phyloP scores from a whole-genome alignment of 1,140 invertebrate species.

The Drosophila arizonae region DNA sequence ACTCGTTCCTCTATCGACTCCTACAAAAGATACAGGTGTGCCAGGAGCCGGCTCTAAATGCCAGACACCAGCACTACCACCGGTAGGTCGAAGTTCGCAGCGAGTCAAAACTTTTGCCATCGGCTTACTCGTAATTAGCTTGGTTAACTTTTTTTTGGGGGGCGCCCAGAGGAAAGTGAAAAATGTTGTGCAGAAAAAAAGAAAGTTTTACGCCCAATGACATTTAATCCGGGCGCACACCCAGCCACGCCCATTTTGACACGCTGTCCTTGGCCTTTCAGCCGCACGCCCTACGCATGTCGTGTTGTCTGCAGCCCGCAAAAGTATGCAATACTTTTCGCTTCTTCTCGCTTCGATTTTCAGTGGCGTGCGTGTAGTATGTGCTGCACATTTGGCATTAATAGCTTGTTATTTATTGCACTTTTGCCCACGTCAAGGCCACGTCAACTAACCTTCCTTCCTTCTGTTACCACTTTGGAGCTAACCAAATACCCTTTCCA shows the following conservation, averaged over 20 bases:
- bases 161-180: constrained; percentile 50
- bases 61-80: constrained; percentile 17
- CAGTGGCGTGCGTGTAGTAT: constrained; percentile 55
- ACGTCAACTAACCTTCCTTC: constrained; percentile 39
- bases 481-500: constrained; percentile 14
- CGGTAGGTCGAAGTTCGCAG: constrained; percentile 49
- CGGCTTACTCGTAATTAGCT: constrained; percentile 55
- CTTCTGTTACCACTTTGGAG: not conserved
- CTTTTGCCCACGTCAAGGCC: constrained; percentile 53
- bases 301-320: constrained; percentile 33
- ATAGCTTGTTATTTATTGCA: constrained; percentile 76
- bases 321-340: constrained; percentile 49
- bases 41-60: constrained; percentile 56
- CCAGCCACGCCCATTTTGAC: not conserved
- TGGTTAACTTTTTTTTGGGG: constrained; percentile 41
- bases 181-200: constrained; percentile 34
- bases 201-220: constrained; percentile 60
- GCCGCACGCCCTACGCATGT: constrained; percentile 39
- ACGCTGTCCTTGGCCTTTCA: constrained; percentile 63
- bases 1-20: constrained; percentile 65
- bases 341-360: constrained; percentile 1
- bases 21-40: constrained; percentile 71
- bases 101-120: constrained; percentile 36
- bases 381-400: constrained; percentile 66
- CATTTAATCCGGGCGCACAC: constrained; percentile 45